Conservation (phyloP, 30 jellyfish, hydroid and myxozoan genomes). For the Chironex yamaguchii region DNA sequence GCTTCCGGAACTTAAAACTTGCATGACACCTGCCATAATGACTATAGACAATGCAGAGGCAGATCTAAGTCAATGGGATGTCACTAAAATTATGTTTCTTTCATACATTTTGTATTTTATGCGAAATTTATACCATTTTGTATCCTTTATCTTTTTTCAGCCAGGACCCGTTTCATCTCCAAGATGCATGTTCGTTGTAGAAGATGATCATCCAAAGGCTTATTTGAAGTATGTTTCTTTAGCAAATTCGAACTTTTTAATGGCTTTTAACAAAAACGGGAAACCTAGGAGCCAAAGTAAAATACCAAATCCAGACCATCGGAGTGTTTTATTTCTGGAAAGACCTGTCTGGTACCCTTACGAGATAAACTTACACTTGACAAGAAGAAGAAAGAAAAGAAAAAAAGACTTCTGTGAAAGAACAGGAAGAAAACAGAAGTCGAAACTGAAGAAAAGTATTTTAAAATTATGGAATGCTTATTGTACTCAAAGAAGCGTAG, state of each 20-base stretch:
- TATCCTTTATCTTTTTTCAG: not conserved
- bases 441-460: not conserved
- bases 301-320: conserved; percentile 66
- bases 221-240: conserved; percentile 76
- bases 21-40: no score
- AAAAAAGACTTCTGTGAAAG: not conserved
- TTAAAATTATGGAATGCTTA: not conserved
- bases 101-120: no score
- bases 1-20: no score
- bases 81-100: no score
- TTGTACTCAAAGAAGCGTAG: no score
- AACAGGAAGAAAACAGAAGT: not conserved
- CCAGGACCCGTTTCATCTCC: conserved; percentile 42
- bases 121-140: no score
- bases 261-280: conserved; percentile 83
- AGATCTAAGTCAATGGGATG: no score
- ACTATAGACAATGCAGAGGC: no score
- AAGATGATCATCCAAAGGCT: conserved; percentile 75
- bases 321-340: conserved; percentile 77
- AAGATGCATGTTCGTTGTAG: conserved; percentile 74
- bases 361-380: not conserved
- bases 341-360: conserved; percentile 1
- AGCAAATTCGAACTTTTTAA: conserved; percentile 35
- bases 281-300: conserved; percentile 68
- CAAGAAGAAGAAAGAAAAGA: not conserved